These are phyloP conservation scores for Agriopis leucophaearia DNA, from an alignment of 2,888 invertebrate species.

Conservation along the genomic window DNA sequence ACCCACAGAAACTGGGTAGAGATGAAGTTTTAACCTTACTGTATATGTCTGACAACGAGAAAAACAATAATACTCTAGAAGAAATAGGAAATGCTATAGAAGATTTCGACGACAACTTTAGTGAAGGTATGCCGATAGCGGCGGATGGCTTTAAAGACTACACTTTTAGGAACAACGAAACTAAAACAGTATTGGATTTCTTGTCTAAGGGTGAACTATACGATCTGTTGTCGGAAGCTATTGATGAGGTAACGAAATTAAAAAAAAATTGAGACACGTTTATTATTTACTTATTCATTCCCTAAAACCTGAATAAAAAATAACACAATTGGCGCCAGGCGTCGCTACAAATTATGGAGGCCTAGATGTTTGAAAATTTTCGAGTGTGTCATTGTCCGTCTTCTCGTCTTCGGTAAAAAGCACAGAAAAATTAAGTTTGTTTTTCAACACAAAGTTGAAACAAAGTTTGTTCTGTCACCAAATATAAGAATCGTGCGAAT, in stretches of 20 bases:
- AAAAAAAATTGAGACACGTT: slow-evolving; percentile 7
- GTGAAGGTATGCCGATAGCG: slow-evolving; percentile 42
- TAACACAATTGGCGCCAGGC: no score
- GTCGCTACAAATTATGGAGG: no score
- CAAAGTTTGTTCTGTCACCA: no score
- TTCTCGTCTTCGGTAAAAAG: no score
- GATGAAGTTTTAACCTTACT: slow-evolving; percentile 51
- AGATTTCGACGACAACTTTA: slow-evolving; percentile 36
- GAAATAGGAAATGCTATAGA: slow-evolving; percentile 28
- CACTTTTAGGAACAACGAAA: slow-evolving; percentile 42
- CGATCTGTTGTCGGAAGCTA: slow-evolving; percentile 42
- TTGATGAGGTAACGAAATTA: slow-evolving; percentile 31
- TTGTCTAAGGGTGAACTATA: slow-evolving; percentile 46
- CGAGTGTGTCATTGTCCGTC: no score
- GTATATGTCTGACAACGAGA: slow-evolving; percentile 58
- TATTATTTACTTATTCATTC: neutral
- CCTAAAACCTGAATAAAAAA: no score
- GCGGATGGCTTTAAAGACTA: slow-evolving; percentile 42
- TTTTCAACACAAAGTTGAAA: no score
- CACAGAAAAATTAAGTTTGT: no score
- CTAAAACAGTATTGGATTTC: slow-evolving; percentile 28
- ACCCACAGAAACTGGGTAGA: neutral
- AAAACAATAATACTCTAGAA: slow-evolving; percentile 29
- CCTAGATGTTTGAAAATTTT: no score
- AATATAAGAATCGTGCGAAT: no score